phyloP scores from a whole-genome alignment of 2,113 vertebrate species.

The Eurystomus gularis region DNA sequence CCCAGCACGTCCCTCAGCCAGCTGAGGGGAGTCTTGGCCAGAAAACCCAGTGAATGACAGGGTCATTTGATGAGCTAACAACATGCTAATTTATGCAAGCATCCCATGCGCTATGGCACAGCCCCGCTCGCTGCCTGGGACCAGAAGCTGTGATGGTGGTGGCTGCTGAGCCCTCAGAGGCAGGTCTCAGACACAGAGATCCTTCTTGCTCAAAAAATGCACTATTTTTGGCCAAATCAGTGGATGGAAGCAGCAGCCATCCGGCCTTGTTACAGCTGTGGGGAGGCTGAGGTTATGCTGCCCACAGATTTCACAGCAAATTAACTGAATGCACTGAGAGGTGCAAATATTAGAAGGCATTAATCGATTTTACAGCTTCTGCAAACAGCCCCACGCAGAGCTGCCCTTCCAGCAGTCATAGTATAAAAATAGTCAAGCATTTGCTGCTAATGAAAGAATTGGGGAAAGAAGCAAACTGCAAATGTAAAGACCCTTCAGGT shows the following conservation, averaged over 20 bases:
- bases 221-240: neutral
- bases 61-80: rapidly evolving
- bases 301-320: neutral
- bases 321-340: rapidly evolving
- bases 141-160: rapidly evolving
- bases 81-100: neutral
- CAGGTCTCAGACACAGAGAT: neutral
- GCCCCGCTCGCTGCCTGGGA: rapidly evolving
- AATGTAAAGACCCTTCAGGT: neutral
- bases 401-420: neutral
- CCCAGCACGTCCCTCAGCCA: rapidly evolving
- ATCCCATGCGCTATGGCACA: neutral
- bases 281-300: neutral
- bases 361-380: neutral
- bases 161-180: rapidly evolving
- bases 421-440: rapidly evolving
- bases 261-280: neutral
- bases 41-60: neutral
- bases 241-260: neutral
- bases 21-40: neutral
- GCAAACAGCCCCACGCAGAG: rapidly evolving
- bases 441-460: neutral
- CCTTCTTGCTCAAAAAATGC: neutral
- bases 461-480: neutral
- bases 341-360: neutral